Percentiles rank a stretch among this genome's conserved stretches.
phyloP scores from a whole-genome alignment of 92 coral and sea anemone genomes.

The Porites cylindrica region DNA sequence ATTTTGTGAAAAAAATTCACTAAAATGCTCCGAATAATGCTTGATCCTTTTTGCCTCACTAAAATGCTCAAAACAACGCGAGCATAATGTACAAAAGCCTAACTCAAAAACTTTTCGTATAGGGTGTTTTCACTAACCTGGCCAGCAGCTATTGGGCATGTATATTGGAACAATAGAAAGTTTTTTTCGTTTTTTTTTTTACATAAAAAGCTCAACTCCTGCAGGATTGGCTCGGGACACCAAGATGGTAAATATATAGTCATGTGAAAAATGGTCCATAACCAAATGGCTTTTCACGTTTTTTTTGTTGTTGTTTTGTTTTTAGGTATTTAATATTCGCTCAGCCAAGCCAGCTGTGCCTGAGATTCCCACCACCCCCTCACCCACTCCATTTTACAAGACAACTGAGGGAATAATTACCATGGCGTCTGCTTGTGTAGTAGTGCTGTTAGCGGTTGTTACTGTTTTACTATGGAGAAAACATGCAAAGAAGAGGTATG shows the following conservation, averaged over 20 bases:
- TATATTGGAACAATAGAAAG: no score
- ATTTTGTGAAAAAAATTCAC: no score
- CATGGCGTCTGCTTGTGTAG: constrained; percentile 23
- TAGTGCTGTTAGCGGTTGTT: constrained; percentile 32
- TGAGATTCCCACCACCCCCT: constrained; percentile 58
- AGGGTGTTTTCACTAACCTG: no score
- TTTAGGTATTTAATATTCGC: constrained; percentile 66
- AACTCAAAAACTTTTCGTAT: no score
- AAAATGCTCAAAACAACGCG: no score
- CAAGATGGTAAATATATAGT: not conserved
- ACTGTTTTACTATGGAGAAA: constrained; percentile 45
- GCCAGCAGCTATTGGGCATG: no score
- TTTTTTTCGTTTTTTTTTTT: no score
- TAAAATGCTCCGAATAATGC: no score
- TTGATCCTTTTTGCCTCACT: no score
- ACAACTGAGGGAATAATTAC: constrained; percentile 66
- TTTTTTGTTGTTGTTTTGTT: not conserved
- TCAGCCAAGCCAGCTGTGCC: constrained; percentile 66
- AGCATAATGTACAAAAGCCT: no score
- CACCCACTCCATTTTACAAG: constrained; percentile 52
- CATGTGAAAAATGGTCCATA: not conserved
- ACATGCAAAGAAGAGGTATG: constrained; percentile 46
- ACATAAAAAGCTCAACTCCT: no score
- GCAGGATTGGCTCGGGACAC: not conserved
- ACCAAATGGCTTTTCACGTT: not conserved